Base-by-base conservation (phyloP, 2,113 vertebrate genomes). In the Grammomys dolichurus region DNA sequence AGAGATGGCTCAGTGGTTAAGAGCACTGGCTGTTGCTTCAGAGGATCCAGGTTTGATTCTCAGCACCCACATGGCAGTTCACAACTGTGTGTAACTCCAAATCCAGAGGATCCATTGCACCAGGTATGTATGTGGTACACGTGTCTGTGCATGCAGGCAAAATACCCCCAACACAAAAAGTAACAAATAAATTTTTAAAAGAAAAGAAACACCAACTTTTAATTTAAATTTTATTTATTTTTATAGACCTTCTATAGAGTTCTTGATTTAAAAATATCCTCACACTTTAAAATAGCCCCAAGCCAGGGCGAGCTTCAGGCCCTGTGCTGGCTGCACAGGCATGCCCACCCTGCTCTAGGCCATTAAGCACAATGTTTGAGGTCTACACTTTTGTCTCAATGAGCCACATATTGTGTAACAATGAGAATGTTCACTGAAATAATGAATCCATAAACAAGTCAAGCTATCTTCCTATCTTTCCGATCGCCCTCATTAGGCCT, bases 231-330 rank as follows among this genome's bases (percentile, higher is more conserved):
- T 26, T 67, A 13, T 48, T 65, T 69, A 48, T 85, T 93, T n/a
- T 94, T 87, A 48, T 8, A 63, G 46, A 17, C 13, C 48, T 94
- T 28, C 84, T 82, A 87, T 70, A 95, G 63, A 69, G n/a, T 78
- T 89, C 51, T 87, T 67, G 19, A 67, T 82, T 94, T 93, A 89
- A 73, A 96, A 92, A 91, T 51, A 31, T 67, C 12, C 40, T 88
- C 87, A 24, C 26, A 92, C 67, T 77, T 40, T 73, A 95, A 94
- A 96, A 22, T 33, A 88, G 28, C 60, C 31, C 51, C 4, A 33
- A 72, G 20, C 16, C 9, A 0, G 3, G 1, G 14, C 10, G 17
- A 26, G 10, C 22, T 58, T 48, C 69, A 60, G 19, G 65, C 67
- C 19, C 86, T 88, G 26, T 43, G 36, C 76, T 24, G 28, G 80